These are phyloP conservation scores for Tethea ocularis DNA, from an alignment of 2,888 invertebrate species.

Conservation along the genomic window DNA sequence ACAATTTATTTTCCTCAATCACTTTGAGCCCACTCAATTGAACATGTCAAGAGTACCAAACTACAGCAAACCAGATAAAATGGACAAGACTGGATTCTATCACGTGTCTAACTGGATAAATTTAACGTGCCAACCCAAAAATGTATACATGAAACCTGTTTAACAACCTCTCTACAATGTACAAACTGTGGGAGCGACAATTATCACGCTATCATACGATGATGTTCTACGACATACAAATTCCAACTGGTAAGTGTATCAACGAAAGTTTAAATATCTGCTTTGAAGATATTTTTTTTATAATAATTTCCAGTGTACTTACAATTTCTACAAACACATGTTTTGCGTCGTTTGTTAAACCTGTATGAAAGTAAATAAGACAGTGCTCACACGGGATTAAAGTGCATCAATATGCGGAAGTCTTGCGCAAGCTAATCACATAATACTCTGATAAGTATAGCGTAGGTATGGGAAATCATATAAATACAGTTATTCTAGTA, in stretches of 20 bases:
- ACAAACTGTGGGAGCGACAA: background rate
- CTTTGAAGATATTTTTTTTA: too few species aligned
- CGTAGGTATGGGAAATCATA: constrained; percentile 46
- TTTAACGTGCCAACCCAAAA: background rate
- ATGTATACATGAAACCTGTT: background rate
- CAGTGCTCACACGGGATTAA: constrained; percentile 16
- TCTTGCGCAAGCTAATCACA: constrained; percentile 38
- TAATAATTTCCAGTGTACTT: background rate
- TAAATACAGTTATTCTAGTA: constrained; percentile 37
- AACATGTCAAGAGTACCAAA: constrained; percentile 10
- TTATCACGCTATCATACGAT: constrained; percentile 9
- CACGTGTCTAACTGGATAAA: background rate
- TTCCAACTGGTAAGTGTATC: background rate
- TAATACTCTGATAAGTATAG: constrained; percentile 30
- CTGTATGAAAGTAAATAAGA: constrained; percentile 28
- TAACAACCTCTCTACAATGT: constrained; percentile 13
- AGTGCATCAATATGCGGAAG: constrained; percentile 44
- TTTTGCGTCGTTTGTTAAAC: constrained; percentile 7
- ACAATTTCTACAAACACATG: background rate
- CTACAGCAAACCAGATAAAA: constrained; percentile 22
- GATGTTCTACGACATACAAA: constrained; percentile 1
- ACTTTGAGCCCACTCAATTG: background rate
- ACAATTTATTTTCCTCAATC: background rate
- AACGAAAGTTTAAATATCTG: too few species aligned
- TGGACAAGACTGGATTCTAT: background rate